These are phyloP conservation scores for Atethmia centrago DNA, from an alignment of 2,888 invertebrate species.

Conservation along the genomic window DNA sequence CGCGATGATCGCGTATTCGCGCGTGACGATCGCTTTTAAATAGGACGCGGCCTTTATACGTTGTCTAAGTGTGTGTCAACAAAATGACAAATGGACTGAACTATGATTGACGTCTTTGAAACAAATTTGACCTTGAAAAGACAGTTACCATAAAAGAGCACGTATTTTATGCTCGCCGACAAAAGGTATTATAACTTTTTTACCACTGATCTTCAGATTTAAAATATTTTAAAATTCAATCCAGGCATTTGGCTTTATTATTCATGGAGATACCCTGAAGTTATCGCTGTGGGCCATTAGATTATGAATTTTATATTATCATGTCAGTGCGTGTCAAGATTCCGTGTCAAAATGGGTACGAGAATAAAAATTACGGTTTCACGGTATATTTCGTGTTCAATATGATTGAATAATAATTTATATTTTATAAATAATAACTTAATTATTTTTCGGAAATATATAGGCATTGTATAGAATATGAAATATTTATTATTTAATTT, in stretches of 20 bases:
- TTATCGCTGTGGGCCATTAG: constrained; percentile 35
- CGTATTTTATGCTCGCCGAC: neutral
- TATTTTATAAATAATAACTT: constrained; percentile 22
- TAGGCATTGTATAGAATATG: neutral
- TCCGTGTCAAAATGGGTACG: constrained; percentile 14
- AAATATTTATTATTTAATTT: neutral
- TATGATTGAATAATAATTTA: constrained; percentile 12
- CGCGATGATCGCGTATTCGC: too few relatives aligned
- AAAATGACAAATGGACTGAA: constrained; percentile 4
- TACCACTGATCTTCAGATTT: constrained; percentile 15
- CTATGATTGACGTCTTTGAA: neutral
- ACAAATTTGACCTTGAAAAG: neutral
- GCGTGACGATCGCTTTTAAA: too few relatives aligned
- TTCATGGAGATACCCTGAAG: constrained; percentile 43
- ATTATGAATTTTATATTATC: constrained; percentile 58
- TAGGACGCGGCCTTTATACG: too few relatives aligned
- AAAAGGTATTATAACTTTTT: neutral
- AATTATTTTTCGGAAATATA: neutral
- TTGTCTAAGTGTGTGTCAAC: neutral
- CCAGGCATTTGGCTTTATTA: constrained; percentile 32
- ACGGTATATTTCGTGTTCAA: constrained; percentile 1
- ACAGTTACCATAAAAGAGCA: neutral
- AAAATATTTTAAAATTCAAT: constrained; percentile 22
- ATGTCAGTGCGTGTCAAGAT: constrained; percentile 25
- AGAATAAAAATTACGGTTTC: constrained; percentile 22